Base-by-base conservation (phyloP, 2,113 vertebrate species). In the Columba janthina region DNA sequence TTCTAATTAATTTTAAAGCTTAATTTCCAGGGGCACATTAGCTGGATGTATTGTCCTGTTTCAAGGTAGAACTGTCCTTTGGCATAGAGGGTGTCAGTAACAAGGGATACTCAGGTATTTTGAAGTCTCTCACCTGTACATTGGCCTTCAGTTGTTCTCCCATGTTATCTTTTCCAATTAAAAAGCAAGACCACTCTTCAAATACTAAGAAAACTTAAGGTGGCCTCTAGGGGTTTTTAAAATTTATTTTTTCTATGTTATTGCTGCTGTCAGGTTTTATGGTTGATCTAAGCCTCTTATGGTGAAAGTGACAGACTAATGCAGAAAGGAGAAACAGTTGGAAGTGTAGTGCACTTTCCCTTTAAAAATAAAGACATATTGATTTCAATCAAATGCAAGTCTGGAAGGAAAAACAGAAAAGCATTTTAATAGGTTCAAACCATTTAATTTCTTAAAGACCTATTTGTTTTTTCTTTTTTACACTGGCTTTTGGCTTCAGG, bases 1-100 rank as follows among this genome's bases (percentile, higher is more conserved):
- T 86, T 92, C 51, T 11, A 75, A 28, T 86, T 61, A 74, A 51
- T 95, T 96, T 96, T 57, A 88, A 92, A 91, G 74, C 46, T 87
- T 15, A 74, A 79, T 96, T 69, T 92, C 53, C 36, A 36, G 44
- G 40, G 32, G 4, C 24, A 9, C 3, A 2, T 65, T 61, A 74
- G 31, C 11, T 90, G 60, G 32, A 21, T 16, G 16, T 51, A 4
- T 1, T 1, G 9, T 38, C 32, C 72, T 77, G 11, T 65, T 88
- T 46, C 28, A 56, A 25, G 21, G 58, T 58, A 72, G 78, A 48
- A 54, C 34, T 69, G 10, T 60, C 61, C 28, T 70, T 89, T 78
- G 77, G 32, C 40, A 8, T 3, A 31, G 72, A 77, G 74, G 34
- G 38, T 80, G 61, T 14, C 60, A 85, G 48, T 54, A 72, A 21